Conservation (phyloP, 2,113 vertebrate genomes). For the Oryzias celebensis region DNA sequence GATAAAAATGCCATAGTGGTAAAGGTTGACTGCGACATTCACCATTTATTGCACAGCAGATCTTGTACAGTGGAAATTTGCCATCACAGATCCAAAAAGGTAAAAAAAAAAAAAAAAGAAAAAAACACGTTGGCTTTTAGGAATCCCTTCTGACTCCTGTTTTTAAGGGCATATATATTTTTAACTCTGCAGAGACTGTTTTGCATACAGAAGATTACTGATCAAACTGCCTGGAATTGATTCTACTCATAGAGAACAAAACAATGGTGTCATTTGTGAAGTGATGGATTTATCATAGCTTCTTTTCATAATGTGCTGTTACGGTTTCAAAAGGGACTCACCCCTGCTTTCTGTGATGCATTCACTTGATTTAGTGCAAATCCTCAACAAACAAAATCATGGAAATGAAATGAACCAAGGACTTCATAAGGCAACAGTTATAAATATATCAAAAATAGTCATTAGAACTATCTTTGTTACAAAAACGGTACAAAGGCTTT, state of each 20-base stretch:
- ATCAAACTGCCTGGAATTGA: constrained; percentile 33
- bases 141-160: constrained; percentile 10
- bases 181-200: constrained; percentile 51
- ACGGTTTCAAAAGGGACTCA: constrained; percentile 37
- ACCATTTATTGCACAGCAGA: constrained; percentile 79
- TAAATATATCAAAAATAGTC: constrained; percentile 85
- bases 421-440: constrained; percentile 90
- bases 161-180: constrained; percentile 34
- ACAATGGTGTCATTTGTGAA: constrained; percentile 50
- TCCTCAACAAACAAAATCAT: constrained; percentile 64
- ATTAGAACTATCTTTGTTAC: constrained; percentile 78
- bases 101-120: background rate
- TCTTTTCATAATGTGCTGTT: constrained; percentile 64
- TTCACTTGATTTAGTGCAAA: constrained; percentile 86
- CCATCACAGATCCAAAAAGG: constrained; percentile 36
- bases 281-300: constrained; percentile 34
- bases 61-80: constrained; percentile 69
- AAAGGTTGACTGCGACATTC: constrained; percentile 76
- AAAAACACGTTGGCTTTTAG: constrained; percentile 18
- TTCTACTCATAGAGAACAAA: constrained; percentile 32
- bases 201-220: constrained; percentile 53
- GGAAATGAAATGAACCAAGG: constrained; percentile 44
- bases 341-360: constrained; percentile 52
- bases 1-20: constrained; percentile 60
- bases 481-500: constrained; percentile 92